A percentile compares a stretch with the other conserved stretches of the same genome.
Conservation (phyloP, 1,140 invertebrate species). For the Drosophila ananassae region DNA sequence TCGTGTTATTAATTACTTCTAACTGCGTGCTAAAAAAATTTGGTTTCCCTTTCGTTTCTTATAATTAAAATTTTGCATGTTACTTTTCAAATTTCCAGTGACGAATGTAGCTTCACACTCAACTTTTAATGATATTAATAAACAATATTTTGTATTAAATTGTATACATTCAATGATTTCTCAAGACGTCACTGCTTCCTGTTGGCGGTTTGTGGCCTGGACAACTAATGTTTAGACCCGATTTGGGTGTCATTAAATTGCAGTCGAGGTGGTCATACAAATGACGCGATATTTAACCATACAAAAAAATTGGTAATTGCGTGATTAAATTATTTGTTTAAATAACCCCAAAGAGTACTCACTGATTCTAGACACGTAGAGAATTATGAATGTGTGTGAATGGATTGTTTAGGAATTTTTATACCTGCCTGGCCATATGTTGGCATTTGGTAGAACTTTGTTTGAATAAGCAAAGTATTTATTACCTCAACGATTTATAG, state of each 20-base stretch:
- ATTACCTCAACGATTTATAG: too few species aligned
- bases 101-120: slow-evolving; percentile 21
- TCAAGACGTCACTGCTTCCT: slow-evolving; percentile 63
- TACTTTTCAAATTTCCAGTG: not conserved
- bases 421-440: slow-evolving; percentile 28
- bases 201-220: slow-evolving; percentile 29
- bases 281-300: slow-evolving; percentile 38
- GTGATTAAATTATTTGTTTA: slow-evolving; percentile 30
- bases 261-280: slow-evolving; percentile 67
- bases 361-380: slow-evolving; percentile 29
- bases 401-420: slow-evolving; percentile 11
- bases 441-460: slow-evolving; percentile 7
- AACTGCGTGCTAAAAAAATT: slow-evolving; percentile 11
- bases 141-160: slow-evolving; percentile 19
- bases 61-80: slow-evolving; percentile 64
- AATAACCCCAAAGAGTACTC: not conserved
- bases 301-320: slow-evolving; percentile 43
- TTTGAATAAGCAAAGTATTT: not conserved
- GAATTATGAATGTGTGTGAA: slow-evolving; percentile 4
- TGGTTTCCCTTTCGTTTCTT: not conserved
- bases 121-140: slow-evolving; percentile 34
- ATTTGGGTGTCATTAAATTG: slow-evolving; percentile 59
- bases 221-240: slow-evolving; percentile 55
- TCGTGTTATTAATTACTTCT: slow-evolving; percentile 12
- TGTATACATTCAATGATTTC: slow-evolving; percentile 15